Base-by-base conservation (phyloP, 2,113 vertebrate genomes). In the Euleptes europaea region DNA sequence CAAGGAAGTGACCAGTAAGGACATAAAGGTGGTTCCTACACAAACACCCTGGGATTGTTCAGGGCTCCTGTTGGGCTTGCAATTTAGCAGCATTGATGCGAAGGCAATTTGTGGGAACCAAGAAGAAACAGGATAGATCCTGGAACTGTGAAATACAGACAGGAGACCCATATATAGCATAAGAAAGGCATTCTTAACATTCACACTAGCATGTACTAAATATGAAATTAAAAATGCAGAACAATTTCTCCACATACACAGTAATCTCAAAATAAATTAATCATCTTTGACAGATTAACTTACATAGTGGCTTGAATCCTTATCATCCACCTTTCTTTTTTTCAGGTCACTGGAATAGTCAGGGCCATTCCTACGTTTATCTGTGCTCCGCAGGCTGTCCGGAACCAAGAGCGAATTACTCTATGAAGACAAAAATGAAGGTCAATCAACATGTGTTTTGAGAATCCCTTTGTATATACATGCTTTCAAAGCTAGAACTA, bases 271-370 rank as follows among this genome's bases (percentile, higher is more conserved):
- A 94, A 89, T 88, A 90, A 92, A 85, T 80, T 73, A 74, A 89
- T 86, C 1, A 92, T 60, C 71, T 86, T 88, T 87, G 86, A 91
- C 57, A 80, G 75, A 90, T 92, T 90, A 91, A 95, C 96, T 97
- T 96, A 97, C 97, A 93, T 97, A 97, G 84, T 97, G 97, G 91
- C 96, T 97, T 80, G 97, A 97, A 92, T 97, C 97, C 86, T 97
- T 97, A 95, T 97, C 97, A 87, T 97, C 97, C 91, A 97, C 95
- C 91, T 97, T 97, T 92, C 97, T 96, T 92, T 97, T 97, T 94
- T 97, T 97, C 54, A 97, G 93, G 92, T 97, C 97, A 90, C 94
- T 97, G 83, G 95, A 92, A 96, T 97, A 97, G 65, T 97, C 97
- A 60, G 97, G 97, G 21, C 97, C 97, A 89, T 97, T 97, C 90